Evolutionary conservation across 1,140 invertebrate genomes (phyloP).

Genomic region (Rhizoglyphus robini): DNA sequence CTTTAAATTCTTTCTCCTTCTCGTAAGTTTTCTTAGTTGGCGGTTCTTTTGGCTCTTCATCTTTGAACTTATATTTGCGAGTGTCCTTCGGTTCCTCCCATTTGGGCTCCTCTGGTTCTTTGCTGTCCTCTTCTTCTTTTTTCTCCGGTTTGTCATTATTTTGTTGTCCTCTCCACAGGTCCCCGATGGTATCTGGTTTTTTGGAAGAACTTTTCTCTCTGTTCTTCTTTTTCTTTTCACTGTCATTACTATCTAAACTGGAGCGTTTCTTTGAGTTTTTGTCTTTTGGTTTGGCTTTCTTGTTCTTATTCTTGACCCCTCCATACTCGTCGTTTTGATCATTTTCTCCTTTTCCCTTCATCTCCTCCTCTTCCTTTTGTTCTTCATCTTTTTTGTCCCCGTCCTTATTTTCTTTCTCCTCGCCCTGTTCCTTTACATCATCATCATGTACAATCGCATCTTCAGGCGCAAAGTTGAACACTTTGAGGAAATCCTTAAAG

Average conservation of each 20-base stretch:
- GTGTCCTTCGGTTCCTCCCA: background rate
- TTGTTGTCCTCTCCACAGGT: too few species aligned
- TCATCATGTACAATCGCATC: background rate
- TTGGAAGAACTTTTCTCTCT: background rate
- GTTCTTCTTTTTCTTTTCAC: background rate
- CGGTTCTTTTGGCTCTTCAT: background rate
- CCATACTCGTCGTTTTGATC: background rate
- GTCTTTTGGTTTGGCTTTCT: background rate
- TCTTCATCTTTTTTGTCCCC: background rate
- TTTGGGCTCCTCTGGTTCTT: background rate
- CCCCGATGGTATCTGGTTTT: background rate
- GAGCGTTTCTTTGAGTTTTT: background rate
- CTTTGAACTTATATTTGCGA: background rate
- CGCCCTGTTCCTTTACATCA: background rate
- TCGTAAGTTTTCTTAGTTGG: background rate
- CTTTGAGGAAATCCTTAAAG: background rate
- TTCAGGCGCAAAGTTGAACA: constrained; percentile 4
- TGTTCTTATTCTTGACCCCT: background rate
- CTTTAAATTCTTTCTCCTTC: background rate
- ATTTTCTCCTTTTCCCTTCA: background rate
- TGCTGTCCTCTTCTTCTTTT: background rate
- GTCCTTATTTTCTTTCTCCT: background rate
- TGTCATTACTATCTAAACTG: background rate
- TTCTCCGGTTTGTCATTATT: too few species aligned
- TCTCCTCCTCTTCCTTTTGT: too few species aligned